phyloP scores from a whole-genome alignment of 1,140 invertebrate species.

The Oncopodura yosiiana region DNA sequence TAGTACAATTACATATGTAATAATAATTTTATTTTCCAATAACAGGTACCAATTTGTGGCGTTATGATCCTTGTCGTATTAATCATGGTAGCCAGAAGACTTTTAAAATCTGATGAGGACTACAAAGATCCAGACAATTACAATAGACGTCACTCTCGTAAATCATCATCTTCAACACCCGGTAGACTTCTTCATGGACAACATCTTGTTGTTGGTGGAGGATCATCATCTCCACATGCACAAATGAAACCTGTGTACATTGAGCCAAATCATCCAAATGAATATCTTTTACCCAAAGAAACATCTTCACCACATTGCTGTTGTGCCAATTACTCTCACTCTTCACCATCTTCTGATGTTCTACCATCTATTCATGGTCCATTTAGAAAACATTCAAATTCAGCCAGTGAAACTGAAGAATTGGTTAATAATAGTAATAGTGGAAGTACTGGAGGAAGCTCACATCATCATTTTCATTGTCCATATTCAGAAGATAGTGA shows the following conservation, averaged over 20 bases:
- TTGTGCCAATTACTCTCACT: background rate
- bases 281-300: constrained; percentile 14
- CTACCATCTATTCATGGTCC: background rate
- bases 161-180: background rate
- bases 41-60: constrained; percentile 32
- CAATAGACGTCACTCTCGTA: constrained; percentile 1
- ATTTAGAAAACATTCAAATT: constrained; percentile 6
- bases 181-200: background rate
- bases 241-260: constrained; percentile 20
- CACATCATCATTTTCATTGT: constrained; percentile 13
- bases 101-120: constrained; percentile 25
- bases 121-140: constrained; percentile 16
- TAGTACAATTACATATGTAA: too few species aligned
- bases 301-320: constrained; percentile 7
- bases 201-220: background rate
- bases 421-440: constrained; percentile 13
- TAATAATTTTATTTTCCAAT: too few species aligned
- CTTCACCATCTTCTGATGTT: background rate
- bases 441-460: background rate
- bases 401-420: constrained; percentile 15
- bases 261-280: constrained; percentile 11
- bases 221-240: background rate
- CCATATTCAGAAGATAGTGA: background rate
- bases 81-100: constrained; percentile 25
- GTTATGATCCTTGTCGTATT: constrained; percentile 27